These are phyloP conservation scores for Burhinus oedicnemus DNA, from an alignment of 2,113 vertebrate genomes.

Conservation along the genomic window DNA sequence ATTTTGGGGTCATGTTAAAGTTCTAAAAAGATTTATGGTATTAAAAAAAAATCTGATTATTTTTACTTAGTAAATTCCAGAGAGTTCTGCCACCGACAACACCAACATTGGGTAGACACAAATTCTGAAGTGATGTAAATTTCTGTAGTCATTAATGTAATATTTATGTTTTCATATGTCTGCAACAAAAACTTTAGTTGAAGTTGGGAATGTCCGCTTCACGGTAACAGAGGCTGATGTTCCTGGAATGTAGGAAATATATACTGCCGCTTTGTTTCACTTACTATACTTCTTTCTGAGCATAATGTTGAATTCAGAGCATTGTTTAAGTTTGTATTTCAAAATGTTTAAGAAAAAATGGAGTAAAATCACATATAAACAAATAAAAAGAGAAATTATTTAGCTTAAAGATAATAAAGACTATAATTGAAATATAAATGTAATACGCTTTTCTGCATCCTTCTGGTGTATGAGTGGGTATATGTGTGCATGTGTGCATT, in stretches of 20 bases:
- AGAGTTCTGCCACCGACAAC: not conserved
- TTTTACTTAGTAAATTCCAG: not conserved
- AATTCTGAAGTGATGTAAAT: not conserved
- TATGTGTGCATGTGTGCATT: not conserved
- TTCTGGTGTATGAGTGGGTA: not conserved
- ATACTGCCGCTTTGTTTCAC: not conserved
- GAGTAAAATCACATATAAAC: not conserved
- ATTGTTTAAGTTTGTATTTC: not conserved
- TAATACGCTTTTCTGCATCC: fast-evolving
- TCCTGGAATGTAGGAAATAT: not conserved
- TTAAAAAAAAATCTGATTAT: not conserved
- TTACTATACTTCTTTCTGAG: not conserved
- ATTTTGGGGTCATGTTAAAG: not conserved
- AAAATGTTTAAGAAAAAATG: not conserved
- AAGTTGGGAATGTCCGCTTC: not conserved
- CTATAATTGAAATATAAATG: not conserved
- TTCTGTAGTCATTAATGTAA: not conserved
- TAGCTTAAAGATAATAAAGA: not conserved
- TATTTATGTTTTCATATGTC: not conserved
- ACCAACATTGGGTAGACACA: not conserved
- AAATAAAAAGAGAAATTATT: not conserved
- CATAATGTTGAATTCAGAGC: not conserved
- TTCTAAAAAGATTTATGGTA: not conserved
- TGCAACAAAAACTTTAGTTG: not conserved
- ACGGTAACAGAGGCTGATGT: not conserved